phyloP scores from a whole-genome alignment of 2,113 vertebrate genomes.

The Pelecanus crispus region DNA sequence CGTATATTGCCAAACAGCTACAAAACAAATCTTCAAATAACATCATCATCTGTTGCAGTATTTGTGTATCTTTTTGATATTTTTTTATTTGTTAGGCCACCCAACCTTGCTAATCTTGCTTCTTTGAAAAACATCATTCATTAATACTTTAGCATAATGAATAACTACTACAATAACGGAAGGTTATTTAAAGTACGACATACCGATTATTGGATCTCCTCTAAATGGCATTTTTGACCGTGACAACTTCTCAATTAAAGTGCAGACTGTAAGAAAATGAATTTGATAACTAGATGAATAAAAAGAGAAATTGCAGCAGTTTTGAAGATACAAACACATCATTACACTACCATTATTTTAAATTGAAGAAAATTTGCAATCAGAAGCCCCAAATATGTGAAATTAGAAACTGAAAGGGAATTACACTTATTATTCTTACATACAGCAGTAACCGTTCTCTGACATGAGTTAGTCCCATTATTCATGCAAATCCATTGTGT shows the following conservation, averaged over 20 bases:
- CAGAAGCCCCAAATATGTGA: background rate
- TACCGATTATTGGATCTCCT: conserved; percentile 82
- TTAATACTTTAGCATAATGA: background rate
- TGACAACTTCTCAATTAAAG: conserved; percentile 88
- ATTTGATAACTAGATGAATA: background rate
- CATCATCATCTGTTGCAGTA: background rate
- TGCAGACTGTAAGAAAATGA: conserved; percentile 77
- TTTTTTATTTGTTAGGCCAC: background rate
- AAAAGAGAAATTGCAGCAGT: background rate
- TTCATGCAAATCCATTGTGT: background rate
- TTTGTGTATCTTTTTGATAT: background rate
- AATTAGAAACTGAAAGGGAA: background rate
- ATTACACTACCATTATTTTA: background rate
- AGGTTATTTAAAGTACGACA: background rate
- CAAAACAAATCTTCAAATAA: background rate
- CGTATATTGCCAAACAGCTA: background rate
- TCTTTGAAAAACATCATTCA: background rate
- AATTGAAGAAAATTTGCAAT: background rate
- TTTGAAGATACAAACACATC: background rate
- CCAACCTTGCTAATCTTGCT: background rate
- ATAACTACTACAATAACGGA: background rate
- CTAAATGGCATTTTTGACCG: conserved; percentile 88
- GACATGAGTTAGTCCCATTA: background rate
- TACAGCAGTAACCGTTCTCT: background rate
- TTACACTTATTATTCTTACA: background rate